These are phyloP conservation scores for Bos indicus DNA, from an alignment of 2,113 vertebrate genomes.

Conservation along the genomic window DNA sequence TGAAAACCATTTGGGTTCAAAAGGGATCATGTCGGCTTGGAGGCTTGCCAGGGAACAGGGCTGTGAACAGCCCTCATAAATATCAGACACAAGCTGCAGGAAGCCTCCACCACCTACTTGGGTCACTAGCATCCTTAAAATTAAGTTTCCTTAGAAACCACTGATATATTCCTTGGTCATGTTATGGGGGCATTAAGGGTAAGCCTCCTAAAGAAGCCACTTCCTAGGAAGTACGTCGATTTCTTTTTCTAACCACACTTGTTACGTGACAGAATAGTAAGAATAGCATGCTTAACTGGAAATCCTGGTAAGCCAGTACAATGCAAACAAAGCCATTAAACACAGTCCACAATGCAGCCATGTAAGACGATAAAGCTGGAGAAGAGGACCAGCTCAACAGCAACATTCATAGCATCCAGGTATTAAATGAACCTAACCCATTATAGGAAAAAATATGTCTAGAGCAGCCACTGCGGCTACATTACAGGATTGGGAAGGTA, in stretches of 20 bases:
- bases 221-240: not conserved
- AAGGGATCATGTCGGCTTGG: not conserved
- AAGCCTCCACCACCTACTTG: not conserved
- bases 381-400: not conserved
- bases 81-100: not conserved
- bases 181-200: not conserved
- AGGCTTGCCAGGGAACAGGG: not conserved
- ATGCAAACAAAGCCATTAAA: not conserved
- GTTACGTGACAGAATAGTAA: not conserved
- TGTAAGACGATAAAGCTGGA: not conserved
- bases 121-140: not conserved
- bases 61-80: not conserved
- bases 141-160: slow-evolving; percentile 4
- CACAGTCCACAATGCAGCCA: not conserved
- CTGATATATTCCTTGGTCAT: not conserved
- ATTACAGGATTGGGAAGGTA: not conserved
- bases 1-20: not conserved
- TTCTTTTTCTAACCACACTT: not conserved
- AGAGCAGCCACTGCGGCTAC: not conserved
- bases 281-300: not conserved
- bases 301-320: not conserved
- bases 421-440: not conserved
- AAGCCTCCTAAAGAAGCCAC: not conserved
- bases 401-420: not conserved
- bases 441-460: not conserved